Evolutionary conservation across 2,888 invertebrate species (phyloP), one percentile per base, ranked within the genome.

Genomic region (Lepidonotus clava): DNA sequence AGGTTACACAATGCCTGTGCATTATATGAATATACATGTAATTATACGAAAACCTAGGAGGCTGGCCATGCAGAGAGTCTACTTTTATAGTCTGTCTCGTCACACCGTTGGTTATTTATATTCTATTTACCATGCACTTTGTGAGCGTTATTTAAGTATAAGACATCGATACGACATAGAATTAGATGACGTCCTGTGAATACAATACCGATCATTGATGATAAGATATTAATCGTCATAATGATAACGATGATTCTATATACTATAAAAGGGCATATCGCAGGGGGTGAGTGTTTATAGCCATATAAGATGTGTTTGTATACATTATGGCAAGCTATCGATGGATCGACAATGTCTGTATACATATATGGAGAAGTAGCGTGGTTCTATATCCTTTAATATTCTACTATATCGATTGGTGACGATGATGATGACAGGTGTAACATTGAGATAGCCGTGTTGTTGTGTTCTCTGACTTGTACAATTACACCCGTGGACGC

Each of bases 381-480:
- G 76, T 76, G 76, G 76, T 76, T 76, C 38, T 76, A 61, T 61
- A 61, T n/a, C 61, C 61, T 61, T 61, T 61, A 76, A 76, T 76
- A 76, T 76, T 76, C 76, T 76, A 76, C 40, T 76, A 34, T 76
- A 76, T 76, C 76, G 38, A 28, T 38, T 76, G 36, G 40, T 76
- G 36, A 76, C n/a, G 40, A 76, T 36, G 36, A 61, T 8, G 53
- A 53, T 53, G 53, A 53, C 21, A 61, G 24, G 28, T 61, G 61
- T 61, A 53, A 18, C 28, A 76, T 40, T 40, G 76, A 76, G 36
- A 76, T 76, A 76, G 76, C 76, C n/a, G 36, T 76, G 76, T 76
- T 76, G 76, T 76, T 34, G 76, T 76, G 76, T 76, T 76, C 40
- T 76, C 76, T 21, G 76, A 76, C 76, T 76, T 76, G 76, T 76